These are phyloP conservation scores for Psittacara wagleri DNA, from an alignment of 2,113 vertebrate genomes.

Conservation along the genomic window DNA sequence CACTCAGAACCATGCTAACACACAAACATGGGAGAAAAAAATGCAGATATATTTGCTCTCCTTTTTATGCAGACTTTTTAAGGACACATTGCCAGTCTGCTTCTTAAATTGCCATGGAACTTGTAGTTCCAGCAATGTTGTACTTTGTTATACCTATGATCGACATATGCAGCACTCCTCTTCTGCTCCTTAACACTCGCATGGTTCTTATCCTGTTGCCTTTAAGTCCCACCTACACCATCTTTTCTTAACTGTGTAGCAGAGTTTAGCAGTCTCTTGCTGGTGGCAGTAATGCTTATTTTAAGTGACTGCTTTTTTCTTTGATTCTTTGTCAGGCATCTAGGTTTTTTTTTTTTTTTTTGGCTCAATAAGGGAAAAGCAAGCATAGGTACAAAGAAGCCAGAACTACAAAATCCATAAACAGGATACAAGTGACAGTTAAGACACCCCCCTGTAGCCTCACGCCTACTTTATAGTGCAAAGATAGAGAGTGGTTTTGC, in stretches of 20 bases:
- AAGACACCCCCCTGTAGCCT: background rate
- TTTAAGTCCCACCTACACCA: background rate
- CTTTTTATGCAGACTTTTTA: background rate
- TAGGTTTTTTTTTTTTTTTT: background rate
- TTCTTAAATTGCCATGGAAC: background rate
- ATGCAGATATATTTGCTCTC: background rate
- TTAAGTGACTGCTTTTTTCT: background rate
- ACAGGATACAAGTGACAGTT: conserved; percentile 22
- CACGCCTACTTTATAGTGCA: background rate
- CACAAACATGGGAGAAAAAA: background rate
- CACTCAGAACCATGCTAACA: background rate
- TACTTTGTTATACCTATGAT: background rate
- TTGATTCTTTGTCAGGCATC: background rate
- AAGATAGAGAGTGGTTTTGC: background rate
- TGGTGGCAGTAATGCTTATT: background rate
- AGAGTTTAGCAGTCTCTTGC: background rate
- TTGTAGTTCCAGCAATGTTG: background rate
- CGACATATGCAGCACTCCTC: background rate
- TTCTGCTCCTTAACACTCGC: background rate
- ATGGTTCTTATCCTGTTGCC: background rate
- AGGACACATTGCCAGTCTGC: background rate
- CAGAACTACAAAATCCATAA: background rate
- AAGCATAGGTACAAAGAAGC: background rate
- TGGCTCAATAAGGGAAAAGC: background rate
- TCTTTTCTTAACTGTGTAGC: background rate